Evolutionary conservation across 64 coral and sea anemone genomes (phyloP).

Genomic region (Catalaphyllia jardinei): DNA sequence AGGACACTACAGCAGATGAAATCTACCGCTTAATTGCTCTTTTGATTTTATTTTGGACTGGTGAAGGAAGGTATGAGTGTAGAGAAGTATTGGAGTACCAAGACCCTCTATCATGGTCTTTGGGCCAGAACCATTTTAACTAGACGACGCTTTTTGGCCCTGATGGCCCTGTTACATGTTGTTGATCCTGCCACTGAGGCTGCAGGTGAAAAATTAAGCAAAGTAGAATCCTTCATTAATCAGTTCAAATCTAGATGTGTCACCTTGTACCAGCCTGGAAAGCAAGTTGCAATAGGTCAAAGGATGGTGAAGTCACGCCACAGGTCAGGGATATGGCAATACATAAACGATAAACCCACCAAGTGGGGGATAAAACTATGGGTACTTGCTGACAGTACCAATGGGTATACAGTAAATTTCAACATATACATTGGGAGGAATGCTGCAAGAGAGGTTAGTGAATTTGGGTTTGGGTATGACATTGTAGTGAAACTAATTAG

Average conservation of each 20-base stretch:
- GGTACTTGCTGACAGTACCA: constrained; percentile 36
- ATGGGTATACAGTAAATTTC: constrained; percentile 46
- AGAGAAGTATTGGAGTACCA: neutral
- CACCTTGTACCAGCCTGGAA: constrained; percentile 53
- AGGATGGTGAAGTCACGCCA: constrained; percentile 24
- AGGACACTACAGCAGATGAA: too few species aligned
- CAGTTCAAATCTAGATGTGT: constrained; percentile 56
- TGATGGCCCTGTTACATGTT: constrained; percentile 72
- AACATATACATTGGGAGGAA: constrained; percentile 37
- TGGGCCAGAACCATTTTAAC: constrained; percentile 50
- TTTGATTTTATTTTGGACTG: too few species aligned
- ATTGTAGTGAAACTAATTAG: constrained; percentile 13
- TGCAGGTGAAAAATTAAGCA: constrained; percentile 40
- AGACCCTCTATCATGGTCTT: too few species aligned
- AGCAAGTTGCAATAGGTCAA: constrained; percentile 30
- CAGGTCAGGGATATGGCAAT: constrained; percentile 2
- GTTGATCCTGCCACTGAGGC: constrained; percentile 60
- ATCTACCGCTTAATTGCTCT: too few species aligned
- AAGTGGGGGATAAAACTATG: constrained; percentile 43
- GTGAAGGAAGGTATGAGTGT: too few species aligned
- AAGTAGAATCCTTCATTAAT: constrained; percentile 59
- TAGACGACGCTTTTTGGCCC: constrained; percentile 44
- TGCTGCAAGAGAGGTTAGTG: constrained; percentile 1
- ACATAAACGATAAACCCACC: constrained; percentile 38
- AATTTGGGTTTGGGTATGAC: constrained; percentile 28